Percentiles rank a stretch among this genome's conserved stretches.
Evolutionary conservation across 2,888 invertebrate species (phyloP).

Genomic region (Lissonota sp.): DNA sequence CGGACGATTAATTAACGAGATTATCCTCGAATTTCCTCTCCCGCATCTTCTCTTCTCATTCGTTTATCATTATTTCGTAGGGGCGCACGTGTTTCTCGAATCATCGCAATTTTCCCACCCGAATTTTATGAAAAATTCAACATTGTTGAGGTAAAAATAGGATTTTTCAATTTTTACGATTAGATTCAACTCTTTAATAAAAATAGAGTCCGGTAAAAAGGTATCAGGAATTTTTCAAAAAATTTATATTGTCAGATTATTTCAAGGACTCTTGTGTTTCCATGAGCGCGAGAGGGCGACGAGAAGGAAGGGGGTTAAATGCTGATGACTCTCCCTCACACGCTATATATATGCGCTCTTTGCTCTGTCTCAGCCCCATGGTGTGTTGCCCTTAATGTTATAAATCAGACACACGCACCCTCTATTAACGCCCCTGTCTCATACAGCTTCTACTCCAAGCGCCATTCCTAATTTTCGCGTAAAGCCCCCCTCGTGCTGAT

Average conservation of each 20-base stretch:
- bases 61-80: no score
- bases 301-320: not conserved
- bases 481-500: constrained; percentile 78
- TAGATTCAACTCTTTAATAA: no score
- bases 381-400: constrained; percentile 71
- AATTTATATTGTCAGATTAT: not conserved
- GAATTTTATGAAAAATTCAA: not conserved
- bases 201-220: no score
- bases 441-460: constrained; percentile 71
- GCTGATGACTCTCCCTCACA: constrained; percentile 5
- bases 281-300: not conserved
- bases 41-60: not conserved
- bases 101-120: not conserved
- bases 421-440: constrained; percentile 80
- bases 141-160: not conserved
- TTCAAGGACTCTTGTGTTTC: not conserved
- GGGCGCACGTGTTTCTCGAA: no score
- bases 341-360: constrained; percentile 5
- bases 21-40: not conserved
- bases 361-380: constrained; percentile 49
- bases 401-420: constrained; percentile 81
- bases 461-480: constrained; percentile 78
- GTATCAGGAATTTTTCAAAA: not conserved
- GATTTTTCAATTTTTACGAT: not conserved
- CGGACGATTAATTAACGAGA: constrained; percentile 38